A percentile compares a stretch with the other conserved stretches of the same genome.
These are phyloP conservation scores for Malacoraja senta DNA, from an alignment of 2,797 vertebrate species.

Conservation along the genomic window DNA sequence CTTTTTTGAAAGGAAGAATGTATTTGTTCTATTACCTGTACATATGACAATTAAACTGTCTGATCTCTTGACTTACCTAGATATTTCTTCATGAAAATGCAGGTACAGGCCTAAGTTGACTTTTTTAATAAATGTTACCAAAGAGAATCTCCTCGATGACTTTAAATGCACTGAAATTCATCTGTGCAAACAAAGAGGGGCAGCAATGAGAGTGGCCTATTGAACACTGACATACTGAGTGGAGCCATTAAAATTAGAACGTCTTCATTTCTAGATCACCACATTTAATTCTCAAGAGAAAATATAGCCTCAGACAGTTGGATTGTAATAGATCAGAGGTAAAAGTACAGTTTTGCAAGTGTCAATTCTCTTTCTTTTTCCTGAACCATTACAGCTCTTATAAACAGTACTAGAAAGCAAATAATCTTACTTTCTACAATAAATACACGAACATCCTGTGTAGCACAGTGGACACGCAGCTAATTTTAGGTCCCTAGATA, in stretches of 20 bases:
- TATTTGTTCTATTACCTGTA: no score
- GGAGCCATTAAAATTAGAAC: slow-evolving; percentile 21
- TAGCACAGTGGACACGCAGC: slow-evolving; percentile 64
- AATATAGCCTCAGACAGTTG: slow-evolving; percentile 81
- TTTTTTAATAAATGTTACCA: not conserved
- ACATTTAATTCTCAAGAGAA: slow-evolving; percentile 90
- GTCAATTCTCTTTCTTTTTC: slow-evolving; percentile 66
- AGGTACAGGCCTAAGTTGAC: no score
- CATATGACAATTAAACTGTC: no score
- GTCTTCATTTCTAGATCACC: slow-evolving; percentile 25
- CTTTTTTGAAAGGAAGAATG: no score
- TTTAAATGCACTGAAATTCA: not conserved
- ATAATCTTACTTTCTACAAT: slow-evolving; percentile 80
- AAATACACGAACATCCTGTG: slow-evolving; percentile 76
- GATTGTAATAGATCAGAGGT: slow-evolving; percentile 84
- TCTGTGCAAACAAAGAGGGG: not conserved
- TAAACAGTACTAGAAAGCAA: slow-evolving; percentile 76
- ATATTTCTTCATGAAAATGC: no score
- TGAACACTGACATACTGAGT: not conserved
- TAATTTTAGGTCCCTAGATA: slow-evolving; percentile 54
- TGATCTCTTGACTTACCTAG: no score
- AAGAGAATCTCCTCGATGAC: not conserved
- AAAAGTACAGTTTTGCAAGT: slow-evolving; percentile 72
- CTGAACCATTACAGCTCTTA: slow-evolving; percentile 73
- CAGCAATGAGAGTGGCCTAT: not conserved